These are phyloP conservation scores for Balaenoptera acutorostrata DNA, from an alignment of 2,113 vertebrate species.

Conservation along the genomic window DNA sequence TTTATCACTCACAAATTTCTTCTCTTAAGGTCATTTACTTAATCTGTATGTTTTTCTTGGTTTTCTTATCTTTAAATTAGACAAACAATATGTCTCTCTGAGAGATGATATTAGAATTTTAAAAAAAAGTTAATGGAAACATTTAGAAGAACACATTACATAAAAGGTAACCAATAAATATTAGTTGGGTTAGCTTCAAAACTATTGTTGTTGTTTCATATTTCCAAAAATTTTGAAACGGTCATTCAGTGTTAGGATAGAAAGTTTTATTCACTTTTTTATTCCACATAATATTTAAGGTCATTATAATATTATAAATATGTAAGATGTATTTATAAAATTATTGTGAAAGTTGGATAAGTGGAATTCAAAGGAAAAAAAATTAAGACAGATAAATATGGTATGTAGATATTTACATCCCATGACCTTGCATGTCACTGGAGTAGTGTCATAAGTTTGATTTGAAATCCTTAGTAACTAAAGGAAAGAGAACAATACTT, in stretches of 20 bases:
- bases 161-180: not conserved
- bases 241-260: not conserved
- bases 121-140: not conserved
- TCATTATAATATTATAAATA: not conserved
- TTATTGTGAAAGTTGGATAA: not conserved
- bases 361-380: not conserved
- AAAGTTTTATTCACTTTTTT: not conserved
- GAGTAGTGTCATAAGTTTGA: not conserved
- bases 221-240: not conserved
- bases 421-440: accelerated
- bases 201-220: not conserved
- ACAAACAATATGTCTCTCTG: not conserved
- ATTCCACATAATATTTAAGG: not conserved
- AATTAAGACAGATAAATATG: not conserved
- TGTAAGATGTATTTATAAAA: not conserved
- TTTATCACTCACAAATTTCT: not conserved
- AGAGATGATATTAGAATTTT: not conserved
- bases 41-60: not conserved
- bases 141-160: not conserved
- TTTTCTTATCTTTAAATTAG: not conserved
- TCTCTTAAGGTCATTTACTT: not conserved
- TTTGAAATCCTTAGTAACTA: not conserved
- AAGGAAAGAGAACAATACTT: not conserved
- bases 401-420: too few relatives aligned
- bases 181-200: not conserved